Conservation (phyloP, 2,797 vertebrate genomes). For the Monodelphis domestica region DNA sequence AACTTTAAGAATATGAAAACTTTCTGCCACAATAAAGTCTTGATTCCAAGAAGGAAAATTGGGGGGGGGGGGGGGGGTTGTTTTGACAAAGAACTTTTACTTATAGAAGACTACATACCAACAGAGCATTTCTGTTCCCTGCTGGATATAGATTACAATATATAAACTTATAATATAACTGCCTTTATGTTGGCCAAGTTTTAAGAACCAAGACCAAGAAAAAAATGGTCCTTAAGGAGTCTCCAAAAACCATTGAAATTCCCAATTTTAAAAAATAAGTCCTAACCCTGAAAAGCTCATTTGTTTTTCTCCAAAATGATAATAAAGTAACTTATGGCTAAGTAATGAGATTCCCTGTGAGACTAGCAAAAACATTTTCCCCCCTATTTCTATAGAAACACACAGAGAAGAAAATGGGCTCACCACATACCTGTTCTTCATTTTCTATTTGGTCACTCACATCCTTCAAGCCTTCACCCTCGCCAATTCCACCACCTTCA, state of each 20-base stretch:
- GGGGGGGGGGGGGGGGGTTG: too few relatives aligned
- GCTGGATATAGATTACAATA: neutral
- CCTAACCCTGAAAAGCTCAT: neutral
- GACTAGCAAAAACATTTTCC: neutral
- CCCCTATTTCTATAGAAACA: conserved; percentile 13
- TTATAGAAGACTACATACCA: neutral
- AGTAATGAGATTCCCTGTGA: neutral
- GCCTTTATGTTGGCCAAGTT: neutral
- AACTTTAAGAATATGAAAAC: neutral
- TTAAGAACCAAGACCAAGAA: neutral
- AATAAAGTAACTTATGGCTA: neutral
- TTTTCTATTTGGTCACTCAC: conserved; percentile 97
- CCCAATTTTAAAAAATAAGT: neutral
- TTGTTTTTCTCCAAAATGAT: neutral
- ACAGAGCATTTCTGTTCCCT: neutral
- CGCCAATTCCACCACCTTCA: conserved; percentile 95
- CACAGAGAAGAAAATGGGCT: neutral
- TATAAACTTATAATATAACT: neutral
- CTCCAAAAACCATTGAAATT: neutral
- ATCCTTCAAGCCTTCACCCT: conserved; percentile 95
- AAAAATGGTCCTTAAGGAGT: neutral
- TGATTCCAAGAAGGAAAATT: neutral
- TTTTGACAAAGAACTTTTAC: neutral
- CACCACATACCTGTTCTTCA: conserved; percentile 93
- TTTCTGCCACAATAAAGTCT: neutral